Percentiles rank a stretch among this genome's conserved stretches.
Evolutionary conservation across 2,797 vertebrate species (phyloP).

Genomic region (Triplophysa yarkandensis): DNA sequence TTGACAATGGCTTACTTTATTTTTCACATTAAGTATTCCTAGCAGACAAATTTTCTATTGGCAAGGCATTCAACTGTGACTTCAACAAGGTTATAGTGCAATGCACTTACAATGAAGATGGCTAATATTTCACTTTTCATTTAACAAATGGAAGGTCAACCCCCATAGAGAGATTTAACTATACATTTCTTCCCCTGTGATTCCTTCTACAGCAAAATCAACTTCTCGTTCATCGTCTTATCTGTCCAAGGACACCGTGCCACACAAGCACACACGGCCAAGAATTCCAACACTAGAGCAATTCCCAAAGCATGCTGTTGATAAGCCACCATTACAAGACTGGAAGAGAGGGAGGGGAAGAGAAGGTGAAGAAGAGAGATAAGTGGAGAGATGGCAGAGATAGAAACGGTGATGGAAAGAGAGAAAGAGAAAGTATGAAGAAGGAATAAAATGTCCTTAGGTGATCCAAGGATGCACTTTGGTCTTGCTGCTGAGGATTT

Average conservation of each 20-base stretch:
- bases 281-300: conserved; percentile 41
- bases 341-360: conserved; percentile 2
- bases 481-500: background rate
- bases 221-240: conserved; percentile 31
- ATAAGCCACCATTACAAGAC: conserved; percentile 45
- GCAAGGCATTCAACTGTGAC: background rate
- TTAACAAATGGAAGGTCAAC: conserved; percentile 10
- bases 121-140: conserved; percentile 31
- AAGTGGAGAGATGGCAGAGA: conserved; percentile 5
- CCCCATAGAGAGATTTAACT: conserved; percentile 10
- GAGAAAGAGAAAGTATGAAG: background rate
- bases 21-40: background rate
- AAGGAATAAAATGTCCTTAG: conserved; percentile 22
- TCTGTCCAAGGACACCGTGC: conserved; percentile 27
- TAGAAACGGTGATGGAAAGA: conserved; percentile 18
- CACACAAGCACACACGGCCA: conserved; percentile 27
- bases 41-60: background rate
- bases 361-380: conserved; percentile 24
- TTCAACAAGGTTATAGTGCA: conserved; percentile 18
- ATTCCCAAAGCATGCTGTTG: conserved; percentile 27
- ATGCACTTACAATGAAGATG: conserved; percentile 2
- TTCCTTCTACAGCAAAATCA: conserved; percentile 35
- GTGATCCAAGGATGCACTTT: background rate
- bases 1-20: background rate
- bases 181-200: background rate